phyloP scores from a whole-genome alignment of 35 echinoderm and acorn worm genomes.

The Ophioderma brevispina region DNA sequence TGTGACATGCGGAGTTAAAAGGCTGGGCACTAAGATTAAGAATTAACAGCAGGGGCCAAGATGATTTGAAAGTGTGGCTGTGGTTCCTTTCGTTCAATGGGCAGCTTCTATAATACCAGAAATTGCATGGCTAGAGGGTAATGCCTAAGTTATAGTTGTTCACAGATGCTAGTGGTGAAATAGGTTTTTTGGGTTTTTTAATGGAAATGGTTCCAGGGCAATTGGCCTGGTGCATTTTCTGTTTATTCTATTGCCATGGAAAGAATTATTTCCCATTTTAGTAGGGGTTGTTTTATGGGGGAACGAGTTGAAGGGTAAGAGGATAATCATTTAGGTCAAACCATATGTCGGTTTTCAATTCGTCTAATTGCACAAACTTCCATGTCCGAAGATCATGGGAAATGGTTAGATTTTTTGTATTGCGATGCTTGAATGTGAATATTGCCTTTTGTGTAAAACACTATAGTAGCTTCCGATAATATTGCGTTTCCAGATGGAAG shows the following conservation, averaged over 20 bases:
- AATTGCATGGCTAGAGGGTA: not conserved
- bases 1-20: not conserved
- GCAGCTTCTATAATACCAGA: not conserved
- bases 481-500: not conserved
- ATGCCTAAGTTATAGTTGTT: not conserved
- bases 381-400: not conserved
- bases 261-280: not conserved
- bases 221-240: not conserved
- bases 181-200: slow-evolving; percentile 2
- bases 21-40: not conserved
- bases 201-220: not conserved
- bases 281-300: not conserved
- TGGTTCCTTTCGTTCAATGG: not conserved
- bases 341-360: not conserved
- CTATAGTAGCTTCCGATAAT: not conserved
- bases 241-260: not conserved
- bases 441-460: not conserved
- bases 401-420: not conserved
- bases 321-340: not conserved
- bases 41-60: slow-evolving; percentile 19
- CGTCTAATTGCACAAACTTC: not conserved
- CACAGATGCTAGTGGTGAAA: slow-evolving; percentile 19
- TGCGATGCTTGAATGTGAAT: not conserved
- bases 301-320: not conserved
- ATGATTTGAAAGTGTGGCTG: not conserved